Percentiles rank a stretch among this genome's conserved stretches.
phyloP scores from a whole-genome alignment of 2,113 vertebrate genomes.

The Xiphias gladius region DNA sequence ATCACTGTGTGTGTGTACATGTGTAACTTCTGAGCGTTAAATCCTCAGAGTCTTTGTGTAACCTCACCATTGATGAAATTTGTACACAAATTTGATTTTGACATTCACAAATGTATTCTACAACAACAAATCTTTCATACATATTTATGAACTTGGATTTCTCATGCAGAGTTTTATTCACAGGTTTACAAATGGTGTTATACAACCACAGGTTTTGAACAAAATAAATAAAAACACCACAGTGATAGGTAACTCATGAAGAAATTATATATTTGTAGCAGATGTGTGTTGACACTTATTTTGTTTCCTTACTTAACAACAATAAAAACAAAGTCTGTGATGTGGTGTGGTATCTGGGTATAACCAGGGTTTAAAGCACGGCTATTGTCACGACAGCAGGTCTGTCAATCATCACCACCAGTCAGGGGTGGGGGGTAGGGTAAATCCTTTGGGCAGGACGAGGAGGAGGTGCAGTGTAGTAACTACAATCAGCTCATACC shows the following conservation, averaged over 20 bases:
- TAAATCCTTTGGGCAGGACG: conserved; percentile 45
- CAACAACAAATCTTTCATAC: not conserved
- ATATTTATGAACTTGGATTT: not conserved
- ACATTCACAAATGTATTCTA: not conserved
- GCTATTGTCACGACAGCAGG: conserved; percentile 27
- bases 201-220: not conserved
- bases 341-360: not conserved
- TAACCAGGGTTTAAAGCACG: conserved; percentile 14
- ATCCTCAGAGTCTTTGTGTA: too few relatives aligned
- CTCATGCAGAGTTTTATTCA: too few relatives aligned
- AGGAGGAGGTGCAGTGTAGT: conserved; percentile 11
- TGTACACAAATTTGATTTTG: too few relatives aligned
- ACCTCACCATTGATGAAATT: not conserved
- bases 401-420: conserved; percentile 19
- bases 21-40: too few relatives aligned
- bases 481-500: conserved; percentile 31
- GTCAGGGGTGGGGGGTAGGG: not conserved
- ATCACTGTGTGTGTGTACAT: too few relatives aligned
- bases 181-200: not conserved
- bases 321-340: not conserved
- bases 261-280: not conserved
- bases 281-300: not conserved
- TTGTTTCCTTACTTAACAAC: not conserved
- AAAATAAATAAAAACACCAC: not conserved
- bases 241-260: not conserved